These are phyloP conservation scores for Peromyscus eremicus DNA, from an alignment of 2,797 vertebrate species.

Conservation along the genomic window DNA sequence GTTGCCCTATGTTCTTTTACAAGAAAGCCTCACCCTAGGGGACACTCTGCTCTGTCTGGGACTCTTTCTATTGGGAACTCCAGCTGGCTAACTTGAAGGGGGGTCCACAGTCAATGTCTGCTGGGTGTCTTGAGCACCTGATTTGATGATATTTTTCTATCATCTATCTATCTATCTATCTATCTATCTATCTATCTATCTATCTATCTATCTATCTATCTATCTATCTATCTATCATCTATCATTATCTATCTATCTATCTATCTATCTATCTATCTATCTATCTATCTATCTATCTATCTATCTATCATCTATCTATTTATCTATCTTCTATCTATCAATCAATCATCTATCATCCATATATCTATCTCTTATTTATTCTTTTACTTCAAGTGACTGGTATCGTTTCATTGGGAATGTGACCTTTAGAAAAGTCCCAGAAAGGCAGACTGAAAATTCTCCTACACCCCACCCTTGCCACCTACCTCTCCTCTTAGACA, in stretches of 20 bases:
- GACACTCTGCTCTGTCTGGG: too few species aligned
- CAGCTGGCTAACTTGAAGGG: neutral
- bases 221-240: neutral
- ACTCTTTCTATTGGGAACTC: neutral
- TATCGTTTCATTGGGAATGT: neutral
- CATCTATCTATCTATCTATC: neutral
- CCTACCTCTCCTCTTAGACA: neutral
- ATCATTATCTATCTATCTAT: neutral
- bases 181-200: too few species aligned
- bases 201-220: too few species aligned
- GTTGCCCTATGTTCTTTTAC: neutral
- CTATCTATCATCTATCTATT: neutral
- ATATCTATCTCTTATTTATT: neutral
- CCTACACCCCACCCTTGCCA: fast-evolving
- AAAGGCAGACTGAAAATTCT: neutral
- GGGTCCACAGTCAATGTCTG: neutral
- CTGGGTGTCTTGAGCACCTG: neutral
- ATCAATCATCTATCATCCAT: neutral
- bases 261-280: neutral
- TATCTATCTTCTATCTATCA: neutral
- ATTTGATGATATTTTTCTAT: neutral
- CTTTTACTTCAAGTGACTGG: neutral
- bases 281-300: neutral
- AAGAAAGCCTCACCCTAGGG: neutral
- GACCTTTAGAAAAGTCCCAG: neutral